Evolutionary conservation across 1,140 invertebrate species (phyloP).

Genomic region (Drosophila bipectinata): DNA sequence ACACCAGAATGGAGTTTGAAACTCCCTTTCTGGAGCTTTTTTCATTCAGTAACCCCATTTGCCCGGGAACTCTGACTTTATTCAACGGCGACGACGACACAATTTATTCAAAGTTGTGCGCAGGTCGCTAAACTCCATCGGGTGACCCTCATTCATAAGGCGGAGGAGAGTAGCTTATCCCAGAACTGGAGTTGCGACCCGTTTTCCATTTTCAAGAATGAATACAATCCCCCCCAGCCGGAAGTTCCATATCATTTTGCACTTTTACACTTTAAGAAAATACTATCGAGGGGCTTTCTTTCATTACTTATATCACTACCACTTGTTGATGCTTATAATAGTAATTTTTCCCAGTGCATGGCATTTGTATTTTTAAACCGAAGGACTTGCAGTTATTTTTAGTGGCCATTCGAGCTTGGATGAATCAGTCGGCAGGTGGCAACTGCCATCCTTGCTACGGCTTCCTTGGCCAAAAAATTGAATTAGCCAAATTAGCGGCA

Average conservation of each 20-base stretch:
- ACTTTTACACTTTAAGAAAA: slow-evolving; percentile 23
- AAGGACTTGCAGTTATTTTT: slow-evolving; percentile 54
- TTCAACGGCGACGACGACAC: slow-evolving; percentile 19
- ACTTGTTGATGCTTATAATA: neutral
- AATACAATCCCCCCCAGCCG: slow-evolving; percentile 45
- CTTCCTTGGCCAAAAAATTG: slow-evolving; percentile 64
- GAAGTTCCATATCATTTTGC: slow-evolving; percentile 41
- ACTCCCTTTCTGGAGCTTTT: slow-evolving; percentile 62
- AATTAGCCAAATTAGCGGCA: slow-evolving; percentile 75
- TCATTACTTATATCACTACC: neutral
- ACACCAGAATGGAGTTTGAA: slow-evolving; percentile 25
- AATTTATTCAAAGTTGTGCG: slow-evolving; percentile 59
- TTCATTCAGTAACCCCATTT: slow-evolving; percentile 73
- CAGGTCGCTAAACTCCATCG: slow-evolving; percentile 60
- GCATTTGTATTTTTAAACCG: slow-evolving; percentile 56
- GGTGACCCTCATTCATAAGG: slow-evolving; percentile 42
- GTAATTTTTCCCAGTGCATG: neutral
- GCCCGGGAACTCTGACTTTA: slow-evolving; percentile 23
- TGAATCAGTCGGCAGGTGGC: slow-evolving; percentile 34
- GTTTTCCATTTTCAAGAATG: slow-evolving; percentile 61
- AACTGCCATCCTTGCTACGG: slow-evolving; percentile 41
- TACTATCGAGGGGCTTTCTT: neutral
- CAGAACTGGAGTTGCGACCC: slow-evolving; percentile 23
- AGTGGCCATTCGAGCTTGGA: slow-evolving; percentile 24
- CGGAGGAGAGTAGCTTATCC: neutral